Evolutionary conservation across 2,888 invertebrate species (phyloP).

Genomic region (Lithophane semibrunnea): DNA sequence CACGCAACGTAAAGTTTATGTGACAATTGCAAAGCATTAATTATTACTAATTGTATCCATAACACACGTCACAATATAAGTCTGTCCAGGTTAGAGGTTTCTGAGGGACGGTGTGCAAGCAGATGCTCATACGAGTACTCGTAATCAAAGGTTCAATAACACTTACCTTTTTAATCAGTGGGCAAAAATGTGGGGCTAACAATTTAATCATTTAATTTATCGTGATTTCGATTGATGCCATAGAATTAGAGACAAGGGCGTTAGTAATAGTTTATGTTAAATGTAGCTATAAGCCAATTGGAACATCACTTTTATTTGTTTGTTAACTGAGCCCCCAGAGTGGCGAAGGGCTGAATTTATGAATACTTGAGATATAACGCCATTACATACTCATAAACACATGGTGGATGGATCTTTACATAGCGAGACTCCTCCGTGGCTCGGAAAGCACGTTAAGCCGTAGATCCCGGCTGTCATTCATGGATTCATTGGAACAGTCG

Average conservation of each 20-base stretch:
- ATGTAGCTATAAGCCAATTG: no score
- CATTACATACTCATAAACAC: constrained; percentile 15
- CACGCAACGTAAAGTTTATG: neutral
- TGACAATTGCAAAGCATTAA: neutral
- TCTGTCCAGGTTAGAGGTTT: neutral
- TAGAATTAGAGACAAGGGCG: neutral
- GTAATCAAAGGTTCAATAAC: neutral
- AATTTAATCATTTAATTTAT: neutral
- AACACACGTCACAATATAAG: neutral
- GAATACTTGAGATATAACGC: constrained; percentile 31
- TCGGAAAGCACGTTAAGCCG: no score
- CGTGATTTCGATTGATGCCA: neutral
- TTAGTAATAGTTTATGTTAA: neutral
- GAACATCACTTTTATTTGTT: constrained; percentile 23
- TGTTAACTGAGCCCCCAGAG: neutral
- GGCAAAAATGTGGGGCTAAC: neutral
- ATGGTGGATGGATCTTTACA: neutral
- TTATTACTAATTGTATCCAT: neutral
- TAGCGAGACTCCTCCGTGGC: no score
- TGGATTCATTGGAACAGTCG: no score
- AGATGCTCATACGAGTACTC: neutral
- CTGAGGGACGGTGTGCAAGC: neutral
- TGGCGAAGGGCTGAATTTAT: constrained; percentile 41
- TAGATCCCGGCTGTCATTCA: no score
- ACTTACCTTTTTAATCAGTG: neutral